Conservation (phyloP, 1,140 invertebrate species). For the Gryon sp. region DNA sequence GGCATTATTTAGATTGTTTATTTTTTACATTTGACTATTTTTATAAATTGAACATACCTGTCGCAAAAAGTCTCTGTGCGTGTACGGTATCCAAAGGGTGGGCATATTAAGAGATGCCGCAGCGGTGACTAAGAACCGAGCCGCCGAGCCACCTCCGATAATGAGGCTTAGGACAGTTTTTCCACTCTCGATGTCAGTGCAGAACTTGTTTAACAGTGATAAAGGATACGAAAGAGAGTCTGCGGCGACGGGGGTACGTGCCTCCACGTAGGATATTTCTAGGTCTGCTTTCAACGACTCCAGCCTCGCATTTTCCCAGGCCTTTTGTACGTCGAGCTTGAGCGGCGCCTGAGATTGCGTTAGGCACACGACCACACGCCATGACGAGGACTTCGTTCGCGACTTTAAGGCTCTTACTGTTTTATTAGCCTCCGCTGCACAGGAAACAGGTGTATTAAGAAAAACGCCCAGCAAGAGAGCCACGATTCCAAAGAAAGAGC, state of each 20-base stretch:
- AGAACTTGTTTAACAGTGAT: conserved; percentile 75
- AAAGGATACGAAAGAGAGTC: conserved; percentile 73
- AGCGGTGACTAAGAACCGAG: conserved; percentile 76
- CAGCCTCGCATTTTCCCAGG: conserved; percentile 75
- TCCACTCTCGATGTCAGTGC: conserved; percentile 72
- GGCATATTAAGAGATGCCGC: conserved; percentile 73
- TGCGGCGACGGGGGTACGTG: conserved; percentile 61
- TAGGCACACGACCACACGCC: conserved; percentile 74
- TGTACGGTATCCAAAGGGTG: conserved; percentile 75
- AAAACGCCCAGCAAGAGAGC: conserved; percentile 55
- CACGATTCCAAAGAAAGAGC: conserved; percentile 48
- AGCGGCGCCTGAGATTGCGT: conserved; percentile 72
- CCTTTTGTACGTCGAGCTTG: conserved; percentile 73
- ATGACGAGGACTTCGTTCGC: conserved; percentile 59
- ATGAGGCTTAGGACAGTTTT: conserved; percentile 73
- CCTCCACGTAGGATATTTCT: conserved; percentile 75
- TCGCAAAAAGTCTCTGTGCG: conserved; percentile 74
- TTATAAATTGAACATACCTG: too few relatives aligned
- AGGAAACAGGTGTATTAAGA: conserved; percentile 38
- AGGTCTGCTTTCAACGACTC: conserved; percentile 73
- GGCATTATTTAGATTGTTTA: too few relatives aligned
- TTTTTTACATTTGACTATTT: too few relatives aligned
- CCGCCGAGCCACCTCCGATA: conserved; percentile 75
- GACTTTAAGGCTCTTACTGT: conserved; percentile 48
- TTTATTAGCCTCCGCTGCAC: conserved; percentile 55